phyloP scores from a whole-genome alignment of 2,113 vertebrate genomes.

The Dicrurus megarhynchus region DNA sequence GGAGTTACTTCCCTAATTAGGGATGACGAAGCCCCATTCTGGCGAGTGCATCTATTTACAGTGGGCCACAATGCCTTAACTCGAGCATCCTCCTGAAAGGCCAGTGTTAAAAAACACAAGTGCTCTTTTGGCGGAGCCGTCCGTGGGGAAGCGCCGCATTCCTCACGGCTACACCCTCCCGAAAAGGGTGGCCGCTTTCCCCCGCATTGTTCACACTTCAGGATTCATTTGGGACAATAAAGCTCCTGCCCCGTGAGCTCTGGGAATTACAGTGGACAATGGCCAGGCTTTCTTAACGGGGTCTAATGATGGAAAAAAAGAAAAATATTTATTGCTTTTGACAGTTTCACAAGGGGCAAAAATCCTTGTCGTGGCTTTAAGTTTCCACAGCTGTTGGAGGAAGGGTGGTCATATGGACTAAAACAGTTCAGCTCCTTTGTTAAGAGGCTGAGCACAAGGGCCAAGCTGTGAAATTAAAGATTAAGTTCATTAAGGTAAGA shows the following conservation, averaged over 20 bases:
- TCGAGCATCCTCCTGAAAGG: conserved; percentile 85
- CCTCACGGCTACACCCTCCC: conserved; percentile 80
- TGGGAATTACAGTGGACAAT: conserved; percentile 90
- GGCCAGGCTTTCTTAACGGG: conserved; percentile 80
- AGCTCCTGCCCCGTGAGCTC: conserved; percentile 79
- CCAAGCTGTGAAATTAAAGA: conserved; percentile 83
- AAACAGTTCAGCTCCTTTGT: conserved; percentile 79
- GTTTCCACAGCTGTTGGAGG: conserved; percentile 81
- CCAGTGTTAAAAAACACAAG: conserved; percentile 92
- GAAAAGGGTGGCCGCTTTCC: conserved; percentile 74
- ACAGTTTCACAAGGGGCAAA: conserved; percentile 86
- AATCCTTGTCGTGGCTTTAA: conserved; percentile 80
- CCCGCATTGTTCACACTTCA: conserved; percentile 86
- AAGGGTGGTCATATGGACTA: conserved; percentile 74
- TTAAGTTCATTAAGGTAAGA: conserved; percentile 85
- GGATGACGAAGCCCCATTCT: conserved; percentile 92
- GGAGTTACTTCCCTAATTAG: conserved; percentile 98
- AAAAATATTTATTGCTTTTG: conserved; percentile 92
- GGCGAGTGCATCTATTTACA: conserved; percentile 92
- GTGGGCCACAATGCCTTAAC: conserved; percentile 84
- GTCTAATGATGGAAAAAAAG: conserved; percentile 89
- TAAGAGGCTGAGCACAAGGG: conserved; percentile 74
- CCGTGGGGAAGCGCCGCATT: conserved; percentile 81
- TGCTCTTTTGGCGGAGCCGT: conserved; percentile 86
- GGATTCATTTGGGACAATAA: conserved; percentile 86